Conservation (phyloP, 2,888 invertebrate genomes). For the Catonia carolina region DNA sequence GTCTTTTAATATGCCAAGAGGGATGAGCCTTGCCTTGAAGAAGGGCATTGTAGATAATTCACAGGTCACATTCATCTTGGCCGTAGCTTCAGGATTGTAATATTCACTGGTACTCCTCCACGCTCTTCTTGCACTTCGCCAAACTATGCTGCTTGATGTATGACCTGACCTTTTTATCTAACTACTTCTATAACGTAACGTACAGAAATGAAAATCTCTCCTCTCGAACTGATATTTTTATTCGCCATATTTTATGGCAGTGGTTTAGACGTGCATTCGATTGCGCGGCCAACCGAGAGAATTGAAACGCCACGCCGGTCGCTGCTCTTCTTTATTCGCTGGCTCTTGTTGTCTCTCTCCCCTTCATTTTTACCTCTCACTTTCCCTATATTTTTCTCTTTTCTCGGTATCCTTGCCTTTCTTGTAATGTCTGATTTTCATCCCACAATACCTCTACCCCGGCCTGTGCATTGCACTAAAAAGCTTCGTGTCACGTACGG, state of each 20-base stretch:
- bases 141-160: neutral
- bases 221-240: conserved; percentile 8
- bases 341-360: too few relatives aligned
- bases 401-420: too few relatives aligned
- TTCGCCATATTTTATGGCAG: conserved; percentile 8
- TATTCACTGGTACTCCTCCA: conserved; percentile 5
- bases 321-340: neutral
- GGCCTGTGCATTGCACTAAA: too few relatives aligned
- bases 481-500: too few relatives aligned
- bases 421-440: too few relatives aligned
- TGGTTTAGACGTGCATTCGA: conserved; percentile 3
- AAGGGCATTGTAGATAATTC: neutral
- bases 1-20: too few relatives aligned
- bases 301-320: conserved; percentile 6
- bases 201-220: conserved; percentile 3
- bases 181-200: neutral
- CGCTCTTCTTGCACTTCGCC: neutral
- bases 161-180: neutral
- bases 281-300: conserved; percentile 14
- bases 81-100: conserved; percentile 5
- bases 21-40: too few relatives aligned
- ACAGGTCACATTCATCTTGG: conserved; percentile 4
- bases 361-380: too few relatives aligned
- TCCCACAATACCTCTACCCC: too few relatives aligned
- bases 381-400: too few relatives aligned